phyloP scores from a whole-genome alignment of 2,888 invertebrate genomes.

The Elmis aenea region DNA sequence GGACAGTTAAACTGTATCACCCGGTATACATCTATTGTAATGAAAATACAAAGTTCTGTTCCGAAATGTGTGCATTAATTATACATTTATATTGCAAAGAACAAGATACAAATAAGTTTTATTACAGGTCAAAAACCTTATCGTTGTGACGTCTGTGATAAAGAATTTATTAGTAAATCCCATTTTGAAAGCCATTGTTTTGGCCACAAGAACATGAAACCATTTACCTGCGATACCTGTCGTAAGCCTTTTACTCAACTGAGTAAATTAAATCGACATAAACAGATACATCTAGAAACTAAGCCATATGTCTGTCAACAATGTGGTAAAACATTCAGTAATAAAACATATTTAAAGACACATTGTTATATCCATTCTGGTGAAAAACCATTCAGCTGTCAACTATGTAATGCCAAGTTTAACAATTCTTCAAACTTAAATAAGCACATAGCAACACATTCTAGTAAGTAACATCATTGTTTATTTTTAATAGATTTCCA shows the following conservation, averaged over 20 bases:
- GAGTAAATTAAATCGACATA: slow-evolving; percentile 67
- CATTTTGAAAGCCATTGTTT: slow-evolving; percentile 70
- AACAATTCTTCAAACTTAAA: slow-evolving; percentile 62
- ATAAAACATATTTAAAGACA: slow-evolving; percentile 53
- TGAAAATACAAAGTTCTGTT: too few relatives aligned
- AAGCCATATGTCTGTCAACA: slow-evolving; percentile 53
- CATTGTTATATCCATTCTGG: slow-evolving; percentile 61
- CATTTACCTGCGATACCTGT: slow-evolving; percentile 59
- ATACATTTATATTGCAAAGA: too few relatives aligned
- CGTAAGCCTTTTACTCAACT: slow-evolving; percentile 64
- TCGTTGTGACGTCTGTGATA: slow-evolving; percentile 49
- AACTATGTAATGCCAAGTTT: slow-evolving; percentile 55
- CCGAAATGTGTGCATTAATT: too few relatives aligned
- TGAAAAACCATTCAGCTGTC: slow-evolving; percentile 58
- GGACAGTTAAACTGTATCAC: too few relatives aligned
- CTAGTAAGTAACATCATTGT: slow-evolving; percentile 44
- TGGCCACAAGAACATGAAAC: slow-evolving; percentile 59
- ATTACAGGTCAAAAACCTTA: slow-evolving; percentile 47
- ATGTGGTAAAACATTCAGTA: slow-evolving; percentile 60
- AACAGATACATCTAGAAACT: slow-evolving; percentile 55
- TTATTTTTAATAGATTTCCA: too few relatives aligned
- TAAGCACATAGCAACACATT: slow-evolving; percentile 61
- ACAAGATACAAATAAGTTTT: too few relatives aligned
- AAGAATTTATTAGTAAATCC: slow-evolving; percentile 65
- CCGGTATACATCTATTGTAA: too few relatives aligned